These are phyloP conservation scores for Drosophila tripunctata DNA, from an alignment of 2,888 invertebrate species.

Conservation along the genomic window DNA sequence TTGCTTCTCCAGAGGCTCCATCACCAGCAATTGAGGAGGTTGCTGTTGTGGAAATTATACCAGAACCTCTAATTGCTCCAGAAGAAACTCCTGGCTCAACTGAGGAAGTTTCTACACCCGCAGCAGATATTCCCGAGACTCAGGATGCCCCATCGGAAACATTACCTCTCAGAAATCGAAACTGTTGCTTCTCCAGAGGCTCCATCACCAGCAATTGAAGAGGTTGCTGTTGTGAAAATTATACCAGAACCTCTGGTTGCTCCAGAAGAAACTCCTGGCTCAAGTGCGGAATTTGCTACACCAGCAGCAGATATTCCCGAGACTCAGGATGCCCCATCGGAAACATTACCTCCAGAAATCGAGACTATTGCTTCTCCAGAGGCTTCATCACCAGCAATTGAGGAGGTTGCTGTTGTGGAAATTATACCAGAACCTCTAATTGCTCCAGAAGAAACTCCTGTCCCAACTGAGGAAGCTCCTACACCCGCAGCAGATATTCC, in stretches of 20 bases:
- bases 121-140: too few relatives aligned
- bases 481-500: background rate
- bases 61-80: background rate
- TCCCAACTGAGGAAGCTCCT: background rate
- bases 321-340: background rate
- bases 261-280: background rate
- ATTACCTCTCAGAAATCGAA: background rate
- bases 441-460: background rate
- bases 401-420: background rate
- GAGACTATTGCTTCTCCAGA: background rate
- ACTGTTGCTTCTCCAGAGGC: too few relatives aligned
- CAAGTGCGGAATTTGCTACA: background rate
- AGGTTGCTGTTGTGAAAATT: background rate
- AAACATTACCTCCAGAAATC: background rate
- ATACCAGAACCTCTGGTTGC: background rate
- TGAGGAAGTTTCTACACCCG: background rate
- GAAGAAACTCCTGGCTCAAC: background rate
- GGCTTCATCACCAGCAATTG: background rate
- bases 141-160: background rate
- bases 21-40: background rate
- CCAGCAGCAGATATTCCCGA: background rate
- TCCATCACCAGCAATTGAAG: background rate
- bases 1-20: background rate
- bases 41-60: background rate
- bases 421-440: background rate